Percentiles rank a stretch among this genome's conserved stretches.
These are phyloP conservation scores for Loripinus fragilis DNA, from an alignment of 2,888 invertebrate genomes.

Conservation along the genomic window DNA sequence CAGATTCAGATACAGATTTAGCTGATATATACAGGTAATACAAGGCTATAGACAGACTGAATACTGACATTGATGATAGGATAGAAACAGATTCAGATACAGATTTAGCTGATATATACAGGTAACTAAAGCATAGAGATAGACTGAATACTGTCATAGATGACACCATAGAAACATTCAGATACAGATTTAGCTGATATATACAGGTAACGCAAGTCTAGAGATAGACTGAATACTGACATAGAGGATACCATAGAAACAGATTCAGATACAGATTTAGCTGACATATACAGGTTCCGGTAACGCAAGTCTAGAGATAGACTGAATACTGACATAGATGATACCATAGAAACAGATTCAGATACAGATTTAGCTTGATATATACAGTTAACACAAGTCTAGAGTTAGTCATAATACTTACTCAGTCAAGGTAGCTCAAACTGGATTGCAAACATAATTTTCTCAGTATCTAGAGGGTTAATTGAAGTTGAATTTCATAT, in stretches of 20 bases:
- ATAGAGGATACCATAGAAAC: background rate
- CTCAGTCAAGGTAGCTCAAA: no score
- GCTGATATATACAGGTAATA: no score
- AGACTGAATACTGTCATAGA: background rate
- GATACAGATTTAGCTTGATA: background rate
- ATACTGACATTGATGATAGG: background rate
- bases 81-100: conserved; percentile 12
- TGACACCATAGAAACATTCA: conserved; percentile 1
- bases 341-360: conserved; percentile 9
- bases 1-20: no score
- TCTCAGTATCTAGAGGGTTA: no score
- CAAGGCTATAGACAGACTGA: background rate
- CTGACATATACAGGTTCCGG: conserved; percentile 5
- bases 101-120: conserved; percentile 5
- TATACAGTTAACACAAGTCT: no score
- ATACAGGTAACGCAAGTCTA: no score
- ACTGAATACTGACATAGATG: background rate
- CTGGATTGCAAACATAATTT: no score
- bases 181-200: background rate
- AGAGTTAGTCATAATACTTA: background rate
- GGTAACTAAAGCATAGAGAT: conserved; percentile 3
- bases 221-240: background rate
- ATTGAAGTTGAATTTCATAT: no score
- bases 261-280: conserved; percentile 6
- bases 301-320: no score